Conservation (phyloP, 2,888 invertebrate species). For the Oxyscelio sp. region DNA sequence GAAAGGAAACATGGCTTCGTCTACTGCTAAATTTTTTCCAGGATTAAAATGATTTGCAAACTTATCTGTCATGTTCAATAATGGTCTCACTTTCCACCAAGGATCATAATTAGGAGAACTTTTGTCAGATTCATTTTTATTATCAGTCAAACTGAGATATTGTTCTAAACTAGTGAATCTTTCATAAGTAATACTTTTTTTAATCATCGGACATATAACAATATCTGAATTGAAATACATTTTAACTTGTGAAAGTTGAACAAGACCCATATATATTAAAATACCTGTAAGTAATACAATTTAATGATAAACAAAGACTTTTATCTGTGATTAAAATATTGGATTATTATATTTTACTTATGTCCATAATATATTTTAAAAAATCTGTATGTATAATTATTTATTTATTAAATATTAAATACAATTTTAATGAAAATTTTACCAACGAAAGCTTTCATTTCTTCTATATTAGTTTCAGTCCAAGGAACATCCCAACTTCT, state of each 20-base stretch:
- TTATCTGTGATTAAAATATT: no score
- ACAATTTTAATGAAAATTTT: no score
- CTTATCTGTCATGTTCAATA: constrained; percentile 23
- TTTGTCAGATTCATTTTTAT: not conserved
- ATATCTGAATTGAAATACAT: constrained; percentile 11
- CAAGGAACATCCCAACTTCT: no score
- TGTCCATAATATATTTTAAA: no score
- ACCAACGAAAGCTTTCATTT: no score
- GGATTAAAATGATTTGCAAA: constrained; percentile 38
- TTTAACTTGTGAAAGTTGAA: not conserved
- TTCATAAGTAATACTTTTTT: not conserved
- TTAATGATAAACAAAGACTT: not conserved
- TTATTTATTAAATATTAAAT: no score
- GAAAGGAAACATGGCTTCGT: constrained; percentile 38
- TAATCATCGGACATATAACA: not conserved
- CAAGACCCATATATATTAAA: constrained; percentile 12
- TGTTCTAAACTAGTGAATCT: not conserved
- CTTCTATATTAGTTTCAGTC: no score
- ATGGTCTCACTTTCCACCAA: constrained; percentile 33
- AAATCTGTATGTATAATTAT: no score
- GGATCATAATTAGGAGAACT: constrained; percentile 5
- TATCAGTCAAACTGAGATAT: constrained; percentile 17
- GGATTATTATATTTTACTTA: no score
- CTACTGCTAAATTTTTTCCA: constrained; percentile 33
- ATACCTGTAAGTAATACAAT: constrained; percentile 2